Evolutionary conservation across 2,113 vertebrate species (phyloP).

Genomic region (Bos indicus): DNA sequence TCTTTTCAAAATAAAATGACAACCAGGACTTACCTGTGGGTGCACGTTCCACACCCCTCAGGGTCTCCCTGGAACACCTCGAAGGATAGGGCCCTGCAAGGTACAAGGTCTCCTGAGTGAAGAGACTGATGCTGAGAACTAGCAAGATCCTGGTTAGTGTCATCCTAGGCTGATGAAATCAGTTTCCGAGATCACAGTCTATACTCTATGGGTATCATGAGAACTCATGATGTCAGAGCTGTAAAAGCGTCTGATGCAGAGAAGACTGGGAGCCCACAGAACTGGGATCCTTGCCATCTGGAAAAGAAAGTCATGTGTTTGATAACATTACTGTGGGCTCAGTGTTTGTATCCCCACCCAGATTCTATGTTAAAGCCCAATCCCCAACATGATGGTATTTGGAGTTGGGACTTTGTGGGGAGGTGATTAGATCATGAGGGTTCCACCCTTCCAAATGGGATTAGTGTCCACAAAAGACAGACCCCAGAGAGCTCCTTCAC

Average conservation of each 20-base stretch:
- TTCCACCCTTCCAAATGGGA: background rate
- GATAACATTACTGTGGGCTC: background rate
- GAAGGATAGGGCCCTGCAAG: background rate
- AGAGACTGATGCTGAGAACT: background rate
- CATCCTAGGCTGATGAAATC: background rate
- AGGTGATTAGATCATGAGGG: background rate
- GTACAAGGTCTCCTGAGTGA: background rate
- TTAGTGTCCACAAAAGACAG: background rate
- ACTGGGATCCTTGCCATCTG: background rate
- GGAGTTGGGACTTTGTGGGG: background rate
- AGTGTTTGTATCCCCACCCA: background rate
- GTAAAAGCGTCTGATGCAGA: background rate
- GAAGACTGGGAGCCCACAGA: background rate
- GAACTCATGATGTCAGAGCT: background rate
- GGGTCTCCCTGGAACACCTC: background rate
- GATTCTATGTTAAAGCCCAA: background rate
- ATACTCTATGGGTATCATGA: background rate
- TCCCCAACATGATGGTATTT: background rate
- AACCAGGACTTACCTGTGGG: background rate
- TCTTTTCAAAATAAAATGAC: conserved; percentile 3
- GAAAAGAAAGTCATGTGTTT: background rate
- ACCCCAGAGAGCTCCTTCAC: background rate
- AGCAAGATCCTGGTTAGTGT: background rate
- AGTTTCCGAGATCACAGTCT: background rate
- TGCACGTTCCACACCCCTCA: background rate